Base-by-base conservation (phyloP, 2,888 invertebrate genomes). In the Drosophila silvestris region DNA sequence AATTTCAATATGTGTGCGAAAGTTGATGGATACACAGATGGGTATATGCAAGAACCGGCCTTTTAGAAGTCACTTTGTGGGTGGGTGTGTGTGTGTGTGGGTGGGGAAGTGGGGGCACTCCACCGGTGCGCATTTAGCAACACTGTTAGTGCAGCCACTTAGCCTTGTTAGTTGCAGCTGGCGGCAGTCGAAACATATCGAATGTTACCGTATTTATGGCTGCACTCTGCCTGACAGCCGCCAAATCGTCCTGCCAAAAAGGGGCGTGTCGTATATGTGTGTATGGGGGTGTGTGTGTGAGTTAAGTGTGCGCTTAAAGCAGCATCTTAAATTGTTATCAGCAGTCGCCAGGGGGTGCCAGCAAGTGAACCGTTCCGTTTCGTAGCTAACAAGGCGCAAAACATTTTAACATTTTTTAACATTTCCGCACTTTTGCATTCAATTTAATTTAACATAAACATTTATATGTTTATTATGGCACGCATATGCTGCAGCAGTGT, bases 371-470 rank as follows among this genome's bases (percentile, higher is more conserved):
- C 88, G 63, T 77, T 78, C 70, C 50, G 51, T 44, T 66, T 71
- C 54, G 53, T 50, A 74, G 58, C 81, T 71, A 89, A 83, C 89
- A 87, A 68, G 83, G 88, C 88, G 89, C 74, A 84, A 81, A 87
- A 70, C 77, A 81, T 85, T 89, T 82, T 52, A 82, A 80, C 72
- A 82, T 87, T 86, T 89, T 81, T 83, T 81, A 85, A 87, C 88
- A 89, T 89, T 87, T 87, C 85, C 89, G 84, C 87, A 77, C 83
- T 83, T 78, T 82, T 88, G 89, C 83, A 77, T 88, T 87, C 88
- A 88, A 86, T 88, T 86, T 86, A 85, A 86, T 86, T 88, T 86
- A 81, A 86, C 89, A 88, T 84, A 84, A 88, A 85, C 90, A 89
- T 89, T 89, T 89, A 82, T 84, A 85, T 84, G 80, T 83, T 82